Evolutionary conservation across 2,888 invertebrate genomes (phyloP).

Genomic region (Ctenicera cuprea): DNA sequence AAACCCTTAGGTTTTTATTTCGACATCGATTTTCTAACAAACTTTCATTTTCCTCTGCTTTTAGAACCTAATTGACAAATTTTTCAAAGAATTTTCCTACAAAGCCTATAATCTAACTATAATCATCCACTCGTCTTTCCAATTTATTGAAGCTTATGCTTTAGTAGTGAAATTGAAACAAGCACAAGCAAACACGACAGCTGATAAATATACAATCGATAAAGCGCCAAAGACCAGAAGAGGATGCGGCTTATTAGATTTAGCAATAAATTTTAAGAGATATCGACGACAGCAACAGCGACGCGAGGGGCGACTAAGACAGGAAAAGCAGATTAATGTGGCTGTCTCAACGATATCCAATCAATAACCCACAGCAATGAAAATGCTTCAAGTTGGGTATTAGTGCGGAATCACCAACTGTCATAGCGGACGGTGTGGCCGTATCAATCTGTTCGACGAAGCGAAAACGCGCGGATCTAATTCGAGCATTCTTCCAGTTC

Average conservation of each 20-base stretch:
- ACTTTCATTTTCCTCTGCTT: constrained; percentile 6
- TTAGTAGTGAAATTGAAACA: constrained; percentile 10
- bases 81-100: background rate
- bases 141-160: background rate
- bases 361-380: constrained; percentile 58
- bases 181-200: constrained; percentile 30
- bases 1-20: constrained; percentile 37
- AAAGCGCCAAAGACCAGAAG: constrained; percentile 18
- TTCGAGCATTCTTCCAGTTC: constrained; percentile 46
- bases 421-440: constrained; percentile 52
- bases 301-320: constrained; percentile 46
- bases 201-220: constrained; percentile 32
- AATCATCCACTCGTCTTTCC: background rate
- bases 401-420: constrained; percentile 56
- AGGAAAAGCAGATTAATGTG: constrained; percentile 57
- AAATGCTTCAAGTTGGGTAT: constrained; percentile 52
- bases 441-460: constrained; percentile 53
- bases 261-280: constrained; percentile 54
- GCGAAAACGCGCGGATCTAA: constrained; percentile 48
- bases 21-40: constrained; percentile 19
- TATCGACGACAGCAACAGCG: constrained; percentile 49
- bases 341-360: constrained; percentile 56
- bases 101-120: background rate
- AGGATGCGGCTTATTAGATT: constrained; percentile 41
- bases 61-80: background rate